Evolutionary conservation across 1,140 invertebrate species (phyloP), one percentile per base, ranked within the genome.

Genomic region (Lycorma delicatula): DNA sequence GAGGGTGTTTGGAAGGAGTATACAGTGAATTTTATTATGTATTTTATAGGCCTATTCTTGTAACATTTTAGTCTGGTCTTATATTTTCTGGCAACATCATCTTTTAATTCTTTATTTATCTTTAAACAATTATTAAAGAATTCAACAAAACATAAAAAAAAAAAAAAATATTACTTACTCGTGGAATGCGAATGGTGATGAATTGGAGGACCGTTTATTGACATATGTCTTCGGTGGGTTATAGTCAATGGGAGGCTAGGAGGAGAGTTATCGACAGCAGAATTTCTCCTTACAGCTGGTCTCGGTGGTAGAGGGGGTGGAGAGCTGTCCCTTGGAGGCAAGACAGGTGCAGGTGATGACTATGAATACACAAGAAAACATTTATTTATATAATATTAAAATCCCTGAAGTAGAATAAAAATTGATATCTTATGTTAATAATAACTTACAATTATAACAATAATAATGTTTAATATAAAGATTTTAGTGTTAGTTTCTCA

Each of bases 251-350:
- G 18, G 16, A 26, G 16, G 18, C n/a, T 6, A 22, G 13, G 13
- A 58, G 46, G 22, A 28, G 58, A 48, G 58, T 64, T 38, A 58
- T 50, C 16, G 44, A 66, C 54, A 6, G 63, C 61, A n/a, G 67
- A 65, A 54, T 67, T 67, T 49, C 70, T 57, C 6, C 70, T 56
- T 54, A 70, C 69, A 34, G 69, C 65, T 64, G 16, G 69, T 56
- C 81, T 71, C 13, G 82, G 81, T 18, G 81, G 81, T 52, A 83
- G 68, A 52, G 79, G 78, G 2, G 81, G 82, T 22, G 83, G 81
- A 16, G 79, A 79, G 6, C 75, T 70, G 62, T 82, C 79, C 56
- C 77, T 70, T 13, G 81, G 79, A 23, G 82, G 80, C 60, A 82
- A 69, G 29, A 77, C 72, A 2, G 80, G 79, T 31, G 79, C 77